Base-by-base conservation (phyloP, 2,113 vertebrate species). In the Chascanopsetta lugubris region DNA sequence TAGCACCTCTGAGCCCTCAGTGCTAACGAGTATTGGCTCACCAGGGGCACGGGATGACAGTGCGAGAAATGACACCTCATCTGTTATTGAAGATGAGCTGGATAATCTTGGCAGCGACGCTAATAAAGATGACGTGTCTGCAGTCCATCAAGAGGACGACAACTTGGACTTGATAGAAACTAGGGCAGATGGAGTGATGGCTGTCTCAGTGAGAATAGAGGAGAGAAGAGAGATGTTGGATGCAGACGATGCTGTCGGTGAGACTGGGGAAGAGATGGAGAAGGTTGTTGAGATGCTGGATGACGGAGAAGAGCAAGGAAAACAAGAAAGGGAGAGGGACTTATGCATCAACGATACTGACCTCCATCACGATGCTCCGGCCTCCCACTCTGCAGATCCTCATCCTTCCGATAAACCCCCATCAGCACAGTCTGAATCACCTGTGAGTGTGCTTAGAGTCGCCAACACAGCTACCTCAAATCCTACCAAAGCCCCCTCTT, bases 401-500 rank as follows among this genome's bases (percentile, higher is more conserved):
- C 46, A 49, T 56, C 61, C 45, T 47, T 72, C 77, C 61, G 80
- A 65, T 26, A 51, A 58, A 34, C 50, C 21, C 32, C 66, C 79
- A 56, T 58, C 69, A 20, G 51, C 70, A 27, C 65, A 58, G 60
- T 64, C 71, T 59, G 63, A 66, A 46, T 61, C 77, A 26, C 34
- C 69, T 65, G 34, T 47, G 47, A 56, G 54, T 36, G 85, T 66
- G 56, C 56, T 71, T 60, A 61, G 49, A 50, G 61, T 84, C 75
- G 79, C 61, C 54, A 82, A 81, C 80, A 56, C 71, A 84, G 79
- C 89, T 90, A 92, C 90, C 90, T 90, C 90, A 91, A 68, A 72
- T 54, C 69, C 72, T 72, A 75, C 82, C 78, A 85, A 87, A 87
- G 73, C 80, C 66, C 78, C 69, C 22, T 56, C 69, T 18, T 58